Percentiles rank a stretch among this genome's conserved stretches.
These are phyloP conservation scores for Tyto alba DNA, from an alignment of 2,113 vertebrate species.

Conservation along the genomic window DNA sequence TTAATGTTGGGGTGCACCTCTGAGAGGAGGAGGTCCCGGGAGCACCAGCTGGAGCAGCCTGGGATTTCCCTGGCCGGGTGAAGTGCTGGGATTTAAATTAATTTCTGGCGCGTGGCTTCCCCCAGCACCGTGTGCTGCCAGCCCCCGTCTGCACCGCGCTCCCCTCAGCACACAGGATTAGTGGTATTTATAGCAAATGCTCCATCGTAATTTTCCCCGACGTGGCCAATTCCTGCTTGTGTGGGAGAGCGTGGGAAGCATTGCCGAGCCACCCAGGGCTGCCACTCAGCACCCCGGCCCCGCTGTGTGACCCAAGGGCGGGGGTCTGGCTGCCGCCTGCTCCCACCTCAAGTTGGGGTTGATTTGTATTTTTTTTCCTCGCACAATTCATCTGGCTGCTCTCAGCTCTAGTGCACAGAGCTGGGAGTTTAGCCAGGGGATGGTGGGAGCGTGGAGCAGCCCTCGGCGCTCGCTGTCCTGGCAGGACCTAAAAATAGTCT, in stretches of 20 bases:
- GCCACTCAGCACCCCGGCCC: too few species aligned
- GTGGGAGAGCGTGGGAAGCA: fast-evolving
- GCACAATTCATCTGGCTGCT: not conserved
- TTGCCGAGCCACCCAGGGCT: fast-evolving
- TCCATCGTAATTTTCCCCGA: fast-evolving
- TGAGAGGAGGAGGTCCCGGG: not conserved
- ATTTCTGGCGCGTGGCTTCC: not conserved
- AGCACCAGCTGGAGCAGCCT: not conserved
- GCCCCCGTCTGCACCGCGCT: not conserved
- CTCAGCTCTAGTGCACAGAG: fast-evolving
- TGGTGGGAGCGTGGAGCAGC: not conserved
- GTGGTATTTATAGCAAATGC: not conserved
- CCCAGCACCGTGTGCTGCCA: not conserved
- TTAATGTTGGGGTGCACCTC: too few species aligned
- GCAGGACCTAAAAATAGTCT: not conserved
- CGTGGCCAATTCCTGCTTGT: not conserved
- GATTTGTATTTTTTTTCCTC: not conserved
- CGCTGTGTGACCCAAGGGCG: too few species aligned
- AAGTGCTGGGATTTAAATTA: not conserved
- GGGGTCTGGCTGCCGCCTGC: not conserved
- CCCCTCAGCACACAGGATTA: not conserved
- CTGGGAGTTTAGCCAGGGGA: not conserved
- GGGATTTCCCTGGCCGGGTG: not conserved
- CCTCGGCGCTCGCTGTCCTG: not conserved
- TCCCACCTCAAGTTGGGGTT: fast-evolving